Evolutionary conservation across 2,797 vertebrate genomes (phyloP).

Genomic region (Bovichtus diacanthus): DNA sequence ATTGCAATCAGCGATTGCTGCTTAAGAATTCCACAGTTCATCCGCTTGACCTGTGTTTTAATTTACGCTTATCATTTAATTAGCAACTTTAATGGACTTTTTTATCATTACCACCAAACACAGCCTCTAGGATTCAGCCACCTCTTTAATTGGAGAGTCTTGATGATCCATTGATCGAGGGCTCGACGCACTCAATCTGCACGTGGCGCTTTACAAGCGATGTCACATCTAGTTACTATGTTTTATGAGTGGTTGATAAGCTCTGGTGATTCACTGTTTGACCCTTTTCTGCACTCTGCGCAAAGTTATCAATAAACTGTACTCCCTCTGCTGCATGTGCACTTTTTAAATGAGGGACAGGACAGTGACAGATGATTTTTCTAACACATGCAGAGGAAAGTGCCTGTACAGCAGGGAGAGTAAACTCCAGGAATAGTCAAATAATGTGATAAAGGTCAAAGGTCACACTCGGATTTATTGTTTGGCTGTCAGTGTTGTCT

Average conservation of each 20-base stretch:
- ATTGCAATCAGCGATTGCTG: conserved; percentile 3
- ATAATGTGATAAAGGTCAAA: conserved; percentile 35
- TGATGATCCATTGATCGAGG: conserved; percentile 76
- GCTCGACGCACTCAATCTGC: conserved; percentile 57
- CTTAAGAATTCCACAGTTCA: conserved; percentile 44
- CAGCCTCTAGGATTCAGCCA: conserved; percentile 45
- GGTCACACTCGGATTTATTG: conserved; percentile 13
- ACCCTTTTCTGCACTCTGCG: conserved; percentile 31
- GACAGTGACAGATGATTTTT: conserved; percentile 22
- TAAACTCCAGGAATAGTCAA: conserved; percentile 25
- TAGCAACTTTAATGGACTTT: conserved; percentile 77
- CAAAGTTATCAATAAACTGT: conserved; percentile 29
- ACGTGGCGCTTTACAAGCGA: conserved; percentile 50
- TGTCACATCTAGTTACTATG: conserved; percentile 67
- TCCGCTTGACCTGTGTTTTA: conserved; percentile 72
- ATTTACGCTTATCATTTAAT: conserved; percentile 86
- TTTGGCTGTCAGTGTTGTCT: conserved; percentile 19
- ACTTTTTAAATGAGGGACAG: conserved; percentile 24
- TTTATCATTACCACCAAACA: conserved; percentile 69
- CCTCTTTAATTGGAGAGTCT: conserved; percentile 71
- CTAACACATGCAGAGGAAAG: neutral
- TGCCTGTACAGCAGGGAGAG: neutral
- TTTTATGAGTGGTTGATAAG: conserved; percentile 67
- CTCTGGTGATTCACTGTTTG: conserved; percentile 34
- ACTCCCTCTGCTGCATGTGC: conserved; percentile 14